These are phyloP conservation scores for Enteromius viviparus DNA, from an alignment of 2,797 vertebrate species.

Conservation along the genomic window DNA sequence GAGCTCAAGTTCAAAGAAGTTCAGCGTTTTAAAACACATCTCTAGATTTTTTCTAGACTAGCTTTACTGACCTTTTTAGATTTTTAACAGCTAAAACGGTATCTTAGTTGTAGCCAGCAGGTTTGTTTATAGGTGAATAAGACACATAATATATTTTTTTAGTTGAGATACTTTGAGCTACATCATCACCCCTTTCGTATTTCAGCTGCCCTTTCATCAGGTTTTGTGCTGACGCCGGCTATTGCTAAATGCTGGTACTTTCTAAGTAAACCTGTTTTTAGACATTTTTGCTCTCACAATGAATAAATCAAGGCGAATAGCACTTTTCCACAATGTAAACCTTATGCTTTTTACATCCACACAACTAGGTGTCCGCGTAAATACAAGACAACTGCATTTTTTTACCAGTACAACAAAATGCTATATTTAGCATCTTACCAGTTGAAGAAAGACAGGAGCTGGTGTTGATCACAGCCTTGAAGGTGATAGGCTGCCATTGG, in stretches of 20 bases:
- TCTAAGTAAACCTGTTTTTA: not conserved
- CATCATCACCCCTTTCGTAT: no score
- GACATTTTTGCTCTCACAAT: not conserved
- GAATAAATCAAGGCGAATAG: not conserved
- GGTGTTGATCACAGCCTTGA: slow-evolving; percentile 78
- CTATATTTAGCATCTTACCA: slow-evolving; percentile 76
- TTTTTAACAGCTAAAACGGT: no score
- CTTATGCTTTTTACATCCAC: not conserved
- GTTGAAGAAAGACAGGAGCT: slow-evolving; percentile 88
- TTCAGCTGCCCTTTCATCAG: no score
- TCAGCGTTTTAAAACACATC: no score
- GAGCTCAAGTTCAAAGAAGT: no score
- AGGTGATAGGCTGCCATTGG: slow-evolving; percentile 82
- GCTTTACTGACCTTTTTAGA: no score
- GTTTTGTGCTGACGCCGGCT: no score
- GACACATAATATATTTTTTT: no score
- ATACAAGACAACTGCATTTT: not conserved
- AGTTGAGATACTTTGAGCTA: no score
- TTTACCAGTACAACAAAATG: not conserved
- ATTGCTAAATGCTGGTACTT: not conserved
- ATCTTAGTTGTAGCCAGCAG: no score
- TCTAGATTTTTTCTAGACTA: no score
- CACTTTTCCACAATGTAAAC: not conserved
- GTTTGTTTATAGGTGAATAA: no score
- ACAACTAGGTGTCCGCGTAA: not conserved